Conservation (phyloP, 2,113 vertebrate species). For the Tragelaphus scriptus region DNA sequence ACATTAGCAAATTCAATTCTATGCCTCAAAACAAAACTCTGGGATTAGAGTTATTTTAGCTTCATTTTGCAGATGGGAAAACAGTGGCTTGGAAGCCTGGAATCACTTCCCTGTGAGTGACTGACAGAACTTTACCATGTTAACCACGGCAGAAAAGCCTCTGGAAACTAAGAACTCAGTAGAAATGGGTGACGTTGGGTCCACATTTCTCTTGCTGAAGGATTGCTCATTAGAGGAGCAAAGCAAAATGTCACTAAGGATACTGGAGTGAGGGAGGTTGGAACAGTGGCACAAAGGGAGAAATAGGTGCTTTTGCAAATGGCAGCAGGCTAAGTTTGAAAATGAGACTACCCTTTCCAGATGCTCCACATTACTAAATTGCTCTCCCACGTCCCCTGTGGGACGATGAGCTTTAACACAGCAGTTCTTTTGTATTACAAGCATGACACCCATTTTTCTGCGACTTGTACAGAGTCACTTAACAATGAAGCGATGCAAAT, state of each 20-base stretch:
- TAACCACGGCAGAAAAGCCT: neutral
- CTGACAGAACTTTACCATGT: neutral
- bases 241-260: neutral
- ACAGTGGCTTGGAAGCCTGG: neutral
- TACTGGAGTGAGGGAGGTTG: neutral
- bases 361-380: neutral
- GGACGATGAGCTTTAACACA: neutral
- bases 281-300: neutral
- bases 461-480: slow-evolving; percentile 45
- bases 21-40: neutral
- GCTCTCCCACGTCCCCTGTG: neutral
- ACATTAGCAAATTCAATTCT: neutral
- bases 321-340: neutral
- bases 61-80: neutral
- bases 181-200: neutral
- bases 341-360: neutral
- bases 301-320: neutral
- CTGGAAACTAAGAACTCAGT: neutral
- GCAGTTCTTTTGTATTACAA: slow-evolving; percentile 51
- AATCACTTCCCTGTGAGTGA: neutral
- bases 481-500: slow-evolving; percentile 68
- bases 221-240: neutral
- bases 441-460: slow-evolving; percentile 51
- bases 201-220: neutral
- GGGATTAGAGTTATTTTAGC: neutral